Percentiles rank a stretch among this genome's conserved stretches.
Evolutionary conservation across 1,140 invertebrate genomes (phyloP).

Genomic region (Drosophila azteca): DNA sequence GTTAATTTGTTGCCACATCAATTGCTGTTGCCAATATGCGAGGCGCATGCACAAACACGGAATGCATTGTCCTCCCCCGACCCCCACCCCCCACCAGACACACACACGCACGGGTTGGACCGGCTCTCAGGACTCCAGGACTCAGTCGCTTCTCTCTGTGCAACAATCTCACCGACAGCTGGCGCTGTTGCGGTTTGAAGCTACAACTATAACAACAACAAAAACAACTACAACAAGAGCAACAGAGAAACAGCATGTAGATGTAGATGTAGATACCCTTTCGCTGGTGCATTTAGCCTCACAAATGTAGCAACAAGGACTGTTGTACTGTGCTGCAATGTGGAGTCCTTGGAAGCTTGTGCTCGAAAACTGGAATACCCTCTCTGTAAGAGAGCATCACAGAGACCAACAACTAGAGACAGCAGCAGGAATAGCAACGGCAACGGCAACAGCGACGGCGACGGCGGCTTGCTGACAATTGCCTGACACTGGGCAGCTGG

Average conservation of each 20-base stretch:
- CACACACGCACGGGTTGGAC: not conserved
- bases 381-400: not conserved
- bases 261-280: too few relatives aligned
- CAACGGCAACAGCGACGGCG: too few relatives aligned
- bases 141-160: slow-evolving; percentile 51
- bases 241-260: too few relatives aligned
- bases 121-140: slow-evolving; percentile 14
- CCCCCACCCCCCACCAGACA: not conserved
- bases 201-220: slow-evolving; percentile 71
- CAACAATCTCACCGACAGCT: slow-evolving; percentile 78
- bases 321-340: too few relatives aligned
- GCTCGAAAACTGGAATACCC: too few relatives aligned
- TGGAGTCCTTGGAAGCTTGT: too few relatives aligned
- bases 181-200: slow-evolving; percentile 76
- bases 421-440: slow-evolving; percentile 4
- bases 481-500: slow-evolving; percentile 75
- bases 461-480: slow-evolving; percentile 63
- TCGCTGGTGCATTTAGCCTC: too few relatives aligned
- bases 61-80: slow-evolving; percentile 8
- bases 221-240: slow-evolving; percentile 8
- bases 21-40: slow-evolving; percentile 78
- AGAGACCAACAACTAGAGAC: slow-evolving; percentile 9
- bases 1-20: slow-evolving; percentile 82
- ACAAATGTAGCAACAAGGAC: too few relatives aligned
- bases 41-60: slow-evolving; percentile 51